Evolutionary conservation across 2,888 invertebrate species (phyloP).

Genomic region (Mimumesa dahlbomi): DNA sequence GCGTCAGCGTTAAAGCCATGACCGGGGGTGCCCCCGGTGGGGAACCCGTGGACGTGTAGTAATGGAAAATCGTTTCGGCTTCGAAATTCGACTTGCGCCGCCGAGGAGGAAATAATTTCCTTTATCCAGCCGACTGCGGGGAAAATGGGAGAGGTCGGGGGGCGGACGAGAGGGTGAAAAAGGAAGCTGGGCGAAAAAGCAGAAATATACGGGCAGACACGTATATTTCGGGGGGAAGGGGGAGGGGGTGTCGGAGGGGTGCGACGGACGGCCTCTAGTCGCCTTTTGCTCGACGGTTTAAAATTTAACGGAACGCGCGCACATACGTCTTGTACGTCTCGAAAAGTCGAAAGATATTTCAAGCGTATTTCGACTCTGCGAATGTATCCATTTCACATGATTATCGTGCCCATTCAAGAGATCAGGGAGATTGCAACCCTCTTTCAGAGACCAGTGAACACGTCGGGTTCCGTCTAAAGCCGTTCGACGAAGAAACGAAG

Average conservation of each 20-base stretch:
- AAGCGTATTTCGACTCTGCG: conserved; percentile 5
- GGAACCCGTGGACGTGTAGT: neutral
- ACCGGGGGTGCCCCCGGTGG: too few species aligned
- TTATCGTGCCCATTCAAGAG: conserved; percentile 43
- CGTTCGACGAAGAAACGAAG: conserved; percentile 36
- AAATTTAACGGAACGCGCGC: conserved; percentile 1
- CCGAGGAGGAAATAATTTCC: conserved; percentile 7
- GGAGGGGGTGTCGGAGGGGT: too few species aligned
- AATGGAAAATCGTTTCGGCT: neutral
- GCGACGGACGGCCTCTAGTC: too few species aligned
- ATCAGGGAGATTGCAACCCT: conserved; percentile 34
- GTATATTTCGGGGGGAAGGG: too few species aligned
- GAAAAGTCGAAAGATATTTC: conserved; percentile 16
- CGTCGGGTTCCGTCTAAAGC: conserved; percentile 41
- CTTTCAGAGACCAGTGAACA: conserved; percentile 37
- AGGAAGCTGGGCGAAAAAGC: too few species aligned
- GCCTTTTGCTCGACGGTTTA: neutral
- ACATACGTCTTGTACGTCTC: conserved; percentile 1
- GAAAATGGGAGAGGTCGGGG: neutral
- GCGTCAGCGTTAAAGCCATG: too few species aligned
- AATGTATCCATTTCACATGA: conserved; percentile 43
- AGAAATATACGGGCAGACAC: too few species aligned
- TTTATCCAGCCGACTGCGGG: neutral
- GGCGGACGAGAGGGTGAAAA: neutral
- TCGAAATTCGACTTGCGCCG: neutral